phyloP scores from a whole-genome alignment of 2,888 invertebrate genomes.

The Trichogramma evanescens region DNA sequence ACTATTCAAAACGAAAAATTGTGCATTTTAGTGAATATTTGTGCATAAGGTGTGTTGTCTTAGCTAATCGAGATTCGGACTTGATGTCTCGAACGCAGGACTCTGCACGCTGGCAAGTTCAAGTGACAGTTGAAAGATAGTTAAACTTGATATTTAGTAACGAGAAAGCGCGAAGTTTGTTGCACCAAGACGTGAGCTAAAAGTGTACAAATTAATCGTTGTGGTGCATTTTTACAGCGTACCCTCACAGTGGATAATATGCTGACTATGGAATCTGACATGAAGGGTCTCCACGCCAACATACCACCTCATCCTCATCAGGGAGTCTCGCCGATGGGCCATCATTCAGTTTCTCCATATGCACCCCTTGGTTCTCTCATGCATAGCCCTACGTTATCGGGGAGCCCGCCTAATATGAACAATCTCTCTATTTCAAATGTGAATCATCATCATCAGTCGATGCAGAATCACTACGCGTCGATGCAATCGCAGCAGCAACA shows the following conservation, averaged over 20 bases:
- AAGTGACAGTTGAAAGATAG: no score
- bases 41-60: no score
- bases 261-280: conserved; percentile 84
- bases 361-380: conserved; percentile 63
- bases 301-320: conserved; percentile 80
- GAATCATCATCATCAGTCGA: conserved; percentile 43
- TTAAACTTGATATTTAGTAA: no score
- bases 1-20: no score
- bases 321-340: conserved; percentile 56
- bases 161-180: no score
- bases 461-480: conserved; percentile 43
- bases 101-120: background rate
- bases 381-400: conserved; percentile 43
- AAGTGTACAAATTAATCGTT: no score
- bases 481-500: conserved; percentile 45
- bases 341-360: conserved; percentile 57
- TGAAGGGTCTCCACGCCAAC: conserved; percentile 80
- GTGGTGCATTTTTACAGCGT: no score
- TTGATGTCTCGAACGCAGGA: conserved; percentile 16
- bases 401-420: conserved; percentile 40
- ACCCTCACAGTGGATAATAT: conserved; percentile 62
- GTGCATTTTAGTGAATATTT: no score
- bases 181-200: no score
- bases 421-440: conserved; percentile 36
- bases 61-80: background rate